Evolutionary conservation across 1,140 invertebrate genomes (phyloP).

Genomic region (Galleria mellonella): DNA sequence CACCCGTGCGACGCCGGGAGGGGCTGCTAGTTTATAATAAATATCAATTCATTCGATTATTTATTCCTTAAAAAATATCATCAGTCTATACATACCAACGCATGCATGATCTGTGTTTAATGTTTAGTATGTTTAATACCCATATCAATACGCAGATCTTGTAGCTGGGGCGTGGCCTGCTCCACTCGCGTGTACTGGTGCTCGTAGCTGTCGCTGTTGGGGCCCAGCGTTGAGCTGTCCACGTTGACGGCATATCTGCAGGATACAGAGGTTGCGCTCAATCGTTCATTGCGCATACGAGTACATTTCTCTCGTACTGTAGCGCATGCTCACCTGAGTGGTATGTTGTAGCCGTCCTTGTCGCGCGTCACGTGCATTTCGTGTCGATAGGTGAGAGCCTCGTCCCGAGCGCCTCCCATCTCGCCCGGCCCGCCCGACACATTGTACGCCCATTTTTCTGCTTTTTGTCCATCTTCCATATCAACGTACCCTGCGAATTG

Average conservation of each 20-base stretch:
- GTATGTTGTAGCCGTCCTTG: constrained; percentile 17
- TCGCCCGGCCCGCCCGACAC: constrained; percentile 23
- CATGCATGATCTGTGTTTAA: too few relatives aligned
- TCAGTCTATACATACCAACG: too few relatives aligned
- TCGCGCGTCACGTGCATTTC: constrained; percentile 33
- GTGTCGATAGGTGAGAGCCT: constrained; percentile 37
- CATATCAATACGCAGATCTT: constrained; percentile 24
- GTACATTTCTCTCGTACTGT: too few relatives aligned
- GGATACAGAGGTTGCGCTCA: not conserved
- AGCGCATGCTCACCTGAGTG: constrained; percentile 21
- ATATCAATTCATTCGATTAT: too few relatives aligned
- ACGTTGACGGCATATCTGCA: constrained; percentile 42
- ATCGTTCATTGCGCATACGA: too few relatives aligned
- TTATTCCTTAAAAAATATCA: too few relatives aligned
- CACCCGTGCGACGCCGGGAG: too few relatives aligned
- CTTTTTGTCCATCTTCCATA: constrained; percentile 2
- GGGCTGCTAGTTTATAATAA: too few relatives aligned
- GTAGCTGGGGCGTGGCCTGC: constrained; percentile 13
- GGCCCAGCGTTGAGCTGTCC: constrained; percentile 50
- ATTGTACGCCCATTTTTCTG: constrained; percentile 34
- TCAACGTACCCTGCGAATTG: constrained; percentile 25
- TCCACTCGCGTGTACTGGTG: constrained; percentile 33
- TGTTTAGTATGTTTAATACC: not conserved
- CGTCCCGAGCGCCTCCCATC: constrained; percentile 28
- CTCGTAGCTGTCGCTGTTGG: constrained; percentile 38